phyloP scores from a whole-genome alignment of 2,113 vertebrate genomes.

The Nibea coibor region DNA sequence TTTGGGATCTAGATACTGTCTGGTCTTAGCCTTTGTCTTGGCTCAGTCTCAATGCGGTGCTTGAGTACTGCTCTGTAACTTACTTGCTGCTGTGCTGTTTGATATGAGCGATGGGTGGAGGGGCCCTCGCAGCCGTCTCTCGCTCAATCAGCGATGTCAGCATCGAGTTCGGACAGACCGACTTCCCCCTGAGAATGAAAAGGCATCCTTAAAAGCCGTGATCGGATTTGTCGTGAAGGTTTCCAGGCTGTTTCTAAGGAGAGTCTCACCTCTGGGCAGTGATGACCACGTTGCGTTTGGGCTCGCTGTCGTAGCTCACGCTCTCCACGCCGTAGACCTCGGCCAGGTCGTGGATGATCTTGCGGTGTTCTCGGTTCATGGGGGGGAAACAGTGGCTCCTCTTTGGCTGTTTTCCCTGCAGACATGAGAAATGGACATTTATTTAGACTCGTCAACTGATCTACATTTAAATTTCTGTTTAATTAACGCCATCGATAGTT shows the following conservation, averaged over 20 bases:
- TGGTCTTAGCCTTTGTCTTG: too few relatives aligned
- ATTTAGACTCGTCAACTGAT: too few relatives aligned
- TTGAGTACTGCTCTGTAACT: conserved; percentile 40
- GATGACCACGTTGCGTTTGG: conserved; percentile 95
- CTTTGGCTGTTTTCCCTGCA: conserved; percentile 91
- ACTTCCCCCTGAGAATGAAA: conserved; percentile 88
- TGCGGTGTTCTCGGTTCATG: conserved; percentile 96
- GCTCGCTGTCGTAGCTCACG: conserved; percentile 96
- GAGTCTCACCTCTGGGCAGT: conserved; percentile 89
- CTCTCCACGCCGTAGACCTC: conserved; percentile 94
- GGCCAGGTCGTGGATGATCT: conserved; percentile 95
- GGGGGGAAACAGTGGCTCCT: conserved; percentile 95
- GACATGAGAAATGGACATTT: neutral
- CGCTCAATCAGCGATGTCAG: conserved; percentile 92
- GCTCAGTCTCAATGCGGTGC: neutral
- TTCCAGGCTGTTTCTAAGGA: neutral
- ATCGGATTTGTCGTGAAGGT: neutral
- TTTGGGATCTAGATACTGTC: too few relatives aligned
- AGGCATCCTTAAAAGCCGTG: neutral
- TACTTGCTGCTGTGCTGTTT: conserved; percentile 94
- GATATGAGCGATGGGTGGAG: conserved; percentile 93
- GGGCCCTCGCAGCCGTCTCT: conserved; percentile 88
- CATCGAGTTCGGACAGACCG: conserved; percentile 88
- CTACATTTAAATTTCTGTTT: too few relatives aligned
- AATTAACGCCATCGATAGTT: too few relatives aligned